These are phyloP conservation scores for Hoplostethus mediterraneus DNA, from an alignment of 2,797 vertebrate genomes.

Conservation along the genomic window DNA sequence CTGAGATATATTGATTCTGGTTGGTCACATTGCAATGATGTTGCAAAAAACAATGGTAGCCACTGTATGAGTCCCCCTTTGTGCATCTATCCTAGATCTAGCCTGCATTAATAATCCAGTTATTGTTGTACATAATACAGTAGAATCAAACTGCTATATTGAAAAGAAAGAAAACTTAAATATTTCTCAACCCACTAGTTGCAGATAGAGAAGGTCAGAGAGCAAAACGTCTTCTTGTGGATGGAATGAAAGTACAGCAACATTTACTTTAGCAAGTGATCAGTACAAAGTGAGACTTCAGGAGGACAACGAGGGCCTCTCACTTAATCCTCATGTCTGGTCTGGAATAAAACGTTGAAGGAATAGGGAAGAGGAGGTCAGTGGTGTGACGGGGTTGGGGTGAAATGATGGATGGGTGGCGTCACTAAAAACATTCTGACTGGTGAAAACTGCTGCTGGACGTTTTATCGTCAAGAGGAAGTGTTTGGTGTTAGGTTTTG, in stretches of 20 bases:
- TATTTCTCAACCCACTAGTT: background rate
- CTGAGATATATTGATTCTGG: slow-evolving; percentile 47
- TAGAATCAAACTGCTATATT: too few species aligned
- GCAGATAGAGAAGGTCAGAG: background rate
- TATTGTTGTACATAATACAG: background rate
- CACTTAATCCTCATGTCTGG: too few species aligned
- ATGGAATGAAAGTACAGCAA: background rate
- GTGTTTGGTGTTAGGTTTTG: too few species aligned
- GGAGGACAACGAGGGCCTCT: too few species aligned
- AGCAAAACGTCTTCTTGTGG: slow-evolving; percentile 5
- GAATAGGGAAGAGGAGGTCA: too few species aligned
- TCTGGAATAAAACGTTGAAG: too few species aligned
- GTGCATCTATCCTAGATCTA: slow-evolving; percentile 1
- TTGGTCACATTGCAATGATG: slow-evolving; percentile 36
- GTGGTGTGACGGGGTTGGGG: too few species aligned
- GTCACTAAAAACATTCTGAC: too few species aligned
- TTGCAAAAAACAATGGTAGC: slow-evolving; percentile 41
- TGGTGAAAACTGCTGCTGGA: too few species aligned
- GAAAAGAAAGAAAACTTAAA: too few species aligned
- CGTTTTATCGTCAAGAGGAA: too few species aligned
- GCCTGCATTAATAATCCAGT: background rate
- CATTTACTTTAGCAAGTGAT: slow-evolving; percentile 3
- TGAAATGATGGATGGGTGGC: too few species aligned
- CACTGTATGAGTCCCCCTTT: slow-evolving; percentile 14
- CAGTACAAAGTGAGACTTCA: background rate